Evolutionary conservation across 2,797 vertebrate species (phyloP), one percentile per base, ranked within the genome.

Genomic region (Acrossocheilus fasciatus): DNA sequence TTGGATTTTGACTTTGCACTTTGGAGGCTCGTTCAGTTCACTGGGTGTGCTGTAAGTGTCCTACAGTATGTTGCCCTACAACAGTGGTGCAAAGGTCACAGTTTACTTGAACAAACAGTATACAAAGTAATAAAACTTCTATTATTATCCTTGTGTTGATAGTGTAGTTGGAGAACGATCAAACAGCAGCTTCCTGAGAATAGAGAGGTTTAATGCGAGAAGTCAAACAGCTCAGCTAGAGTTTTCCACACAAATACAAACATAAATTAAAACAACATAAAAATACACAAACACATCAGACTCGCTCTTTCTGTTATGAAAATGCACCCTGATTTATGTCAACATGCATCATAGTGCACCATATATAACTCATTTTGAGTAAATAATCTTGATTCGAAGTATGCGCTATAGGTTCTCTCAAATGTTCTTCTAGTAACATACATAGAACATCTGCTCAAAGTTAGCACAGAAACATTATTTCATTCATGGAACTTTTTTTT

Each of bases 191-290:
- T 62, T 64, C 57, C 77, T 80, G 77, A 64, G 57, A 45, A 30
- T 45, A 80, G 15, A 6, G 52, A 72, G 12, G 45, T 72, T 69
- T 81, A 68, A 81, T 34, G 26, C 43, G 41, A 45, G n/a, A 23
- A 34, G 26, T 50, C 59, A 81, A 66, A 50, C 4, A 50, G 70
- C 41, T 62, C 54, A 62, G 39, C 70, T 34, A n/a, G 62, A 41
- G 39, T 23, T 47, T 62, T 47, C 17, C 54, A 47, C 30, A 82
- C 3, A 12, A 43, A 43, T 52, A 3, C 3, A 20, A 3, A 18
- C 54, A 74, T 83, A 73, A 83, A 34, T 74, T 73, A 23, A 73
- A 82, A 41, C 3, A 26, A 59, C 36, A 73, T 50, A 81, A 75
- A 47, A 81, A 34, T 2, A 14, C n/a, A 73, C 47, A 52, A 54